These are phyloP conservation scores for Pachyramphus minor DNA, from an alignment of 2,113 vertebrate genomes.

Conservation along the genomic window DNA sequence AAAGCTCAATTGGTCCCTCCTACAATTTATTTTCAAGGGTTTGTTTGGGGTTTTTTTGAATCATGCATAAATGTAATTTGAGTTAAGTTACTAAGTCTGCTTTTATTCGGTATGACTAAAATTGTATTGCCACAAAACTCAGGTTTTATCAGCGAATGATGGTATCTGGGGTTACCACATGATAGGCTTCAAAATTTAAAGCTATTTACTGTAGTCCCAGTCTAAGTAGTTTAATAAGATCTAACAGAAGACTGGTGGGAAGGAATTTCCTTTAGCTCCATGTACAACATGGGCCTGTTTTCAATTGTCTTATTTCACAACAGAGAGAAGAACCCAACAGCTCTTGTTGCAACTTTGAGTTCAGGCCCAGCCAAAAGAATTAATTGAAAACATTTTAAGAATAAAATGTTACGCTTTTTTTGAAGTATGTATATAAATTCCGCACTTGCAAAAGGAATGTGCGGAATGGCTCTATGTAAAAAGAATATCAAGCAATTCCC, in stretches of 20 bases:
- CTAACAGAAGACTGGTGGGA: neutral
- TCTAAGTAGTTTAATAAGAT: neutral
- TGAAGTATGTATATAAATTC: neutral
- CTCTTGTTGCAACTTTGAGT: neutral
- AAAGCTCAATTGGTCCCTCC: neutral
- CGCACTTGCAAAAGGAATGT: accelerated
- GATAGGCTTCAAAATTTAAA: neutral
- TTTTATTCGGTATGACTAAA: neutral
- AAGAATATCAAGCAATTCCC: neutral
- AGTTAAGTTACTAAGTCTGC: neutral
- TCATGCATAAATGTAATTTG: neutral
- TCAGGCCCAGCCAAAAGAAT: neutral
- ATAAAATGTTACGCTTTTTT: neutral
- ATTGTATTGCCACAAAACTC: neutral
- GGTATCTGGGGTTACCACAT: neutral
- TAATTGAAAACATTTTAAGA: neutral
- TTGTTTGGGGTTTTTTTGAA: neutral
- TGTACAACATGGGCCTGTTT: neutral
- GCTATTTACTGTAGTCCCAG: neutral
- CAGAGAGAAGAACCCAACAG: neutral
- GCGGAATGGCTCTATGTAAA: neutral
- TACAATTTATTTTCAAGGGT: neutral
- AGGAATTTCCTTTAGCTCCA: neutral
- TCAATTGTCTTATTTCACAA: neutral
- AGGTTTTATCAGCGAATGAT: neutral